phyloP scores from a whole-genome alignment of 2,888 invertebrate genomes.

The Andrena chrysosceles region DNA sequence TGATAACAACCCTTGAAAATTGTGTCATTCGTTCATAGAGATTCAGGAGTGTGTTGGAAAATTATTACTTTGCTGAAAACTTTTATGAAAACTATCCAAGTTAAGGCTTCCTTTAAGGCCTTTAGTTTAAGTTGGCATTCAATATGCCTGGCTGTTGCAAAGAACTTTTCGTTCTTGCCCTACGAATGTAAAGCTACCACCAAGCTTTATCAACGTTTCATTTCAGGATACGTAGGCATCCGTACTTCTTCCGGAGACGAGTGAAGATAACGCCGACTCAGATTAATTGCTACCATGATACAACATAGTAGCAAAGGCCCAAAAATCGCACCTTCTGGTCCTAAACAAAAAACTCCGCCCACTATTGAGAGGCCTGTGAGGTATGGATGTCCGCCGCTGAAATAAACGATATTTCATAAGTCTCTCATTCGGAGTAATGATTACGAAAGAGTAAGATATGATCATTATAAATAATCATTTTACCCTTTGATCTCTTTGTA shows the following conservation, averaged over 20 bases:
- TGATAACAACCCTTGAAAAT: background rate
- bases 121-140: constrained; percentile 9
- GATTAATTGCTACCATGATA: constrained; percentile 96
- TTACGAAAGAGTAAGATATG: background rate
- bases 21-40: background rate
- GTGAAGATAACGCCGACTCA: constrained; percentile 85
- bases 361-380: constrained; percentile 98
- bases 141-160: background rate
- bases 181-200: background rate
- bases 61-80: background rate
- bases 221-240: constrained; percentile 71
- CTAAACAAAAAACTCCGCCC: constrained; percentile 98
- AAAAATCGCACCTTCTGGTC: constrained; percentile 98
- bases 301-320: constrained; percentile 98
- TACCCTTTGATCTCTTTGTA: constrained; percentile 99
- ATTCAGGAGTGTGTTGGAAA: background rate
- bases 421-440: background rate
- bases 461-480: constrained; percentile 11
- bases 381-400: constrained; percentile 97
- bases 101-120: constrained; percentile 21
- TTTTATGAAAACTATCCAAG: constrained; percentile 1
- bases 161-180: background rate
- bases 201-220: constrained; percentile 70
- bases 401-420: constrained; percentile 46
- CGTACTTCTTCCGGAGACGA: constrained; percentile 87